A percentile compares a stretch with the other conserved stretches of the same genome.
Conservation (phyloP, 2,113 vertebrate species). For the Acanthisitta chloris region DNA sequence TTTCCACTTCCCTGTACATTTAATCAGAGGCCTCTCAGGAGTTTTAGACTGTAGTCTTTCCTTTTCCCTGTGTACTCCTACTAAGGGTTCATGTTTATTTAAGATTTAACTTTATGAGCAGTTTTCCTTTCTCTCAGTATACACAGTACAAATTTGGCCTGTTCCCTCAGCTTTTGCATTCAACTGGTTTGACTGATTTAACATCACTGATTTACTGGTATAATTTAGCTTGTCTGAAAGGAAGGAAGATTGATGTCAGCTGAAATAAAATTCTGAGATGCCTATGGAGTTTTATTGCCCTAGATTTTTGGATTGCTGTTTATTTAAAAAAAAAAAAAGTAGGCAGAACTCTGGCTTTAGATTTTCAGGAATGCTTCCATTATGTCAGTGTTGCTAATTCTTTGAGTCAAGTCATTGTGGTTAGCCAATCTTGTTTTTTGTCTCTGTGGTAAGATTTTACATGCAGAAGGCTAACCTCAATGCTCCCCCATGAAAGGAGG, state of each 20-base stretch:
- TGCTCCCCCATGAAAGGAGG: constrained; percentile 22
- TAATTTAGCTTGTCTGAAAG: constrained; percentile 16
- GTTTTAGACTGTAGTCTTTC: not conserved
- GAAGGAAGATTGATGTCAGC: constrained; percentile 8
- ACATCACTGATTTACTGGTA: not conserved
- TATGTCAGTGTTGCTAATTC: constrained; percentile 1
- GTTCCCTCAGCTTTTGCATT: constrained; percentile 15
- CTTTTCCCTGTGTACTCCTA: not conserved
- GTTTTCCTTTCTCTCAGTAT: constrained; percentile 21
- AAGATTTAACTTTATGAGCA: not conserved
- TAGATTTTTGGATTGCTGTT: not conserved
- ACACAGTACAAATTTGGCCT: not conserved
- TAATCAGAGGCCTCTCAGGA: not conserved
- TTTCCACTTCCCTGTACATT: not conserved
- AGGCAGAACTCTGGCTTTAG: not conserved
- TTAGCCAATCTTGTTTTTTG: constrained; percentile 52
- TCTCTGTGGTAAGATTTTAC: constrained; percentile 55
- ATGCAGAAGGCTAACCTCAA: constrained; percentile 55
- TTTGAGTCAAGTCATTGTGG: constrained; percentile 61
- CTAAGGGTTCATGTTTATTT: not conserved
- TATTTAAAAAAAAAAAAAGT: not conserved
- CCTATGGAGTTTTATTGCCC: constrained; percentile 16
- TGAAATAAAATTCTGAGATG: constrained; percentile 19
- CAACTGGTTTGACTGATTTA: not conserved
- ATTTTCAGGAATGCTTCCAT: constrained; percentile 40